A percentile compares a stretch with the other conserved stretches of the same genome.
Evolutionary conservation across 2,113 vertebrate genomes (phyloP).

Genomic region (Sceloporus undulatus): DNA sequence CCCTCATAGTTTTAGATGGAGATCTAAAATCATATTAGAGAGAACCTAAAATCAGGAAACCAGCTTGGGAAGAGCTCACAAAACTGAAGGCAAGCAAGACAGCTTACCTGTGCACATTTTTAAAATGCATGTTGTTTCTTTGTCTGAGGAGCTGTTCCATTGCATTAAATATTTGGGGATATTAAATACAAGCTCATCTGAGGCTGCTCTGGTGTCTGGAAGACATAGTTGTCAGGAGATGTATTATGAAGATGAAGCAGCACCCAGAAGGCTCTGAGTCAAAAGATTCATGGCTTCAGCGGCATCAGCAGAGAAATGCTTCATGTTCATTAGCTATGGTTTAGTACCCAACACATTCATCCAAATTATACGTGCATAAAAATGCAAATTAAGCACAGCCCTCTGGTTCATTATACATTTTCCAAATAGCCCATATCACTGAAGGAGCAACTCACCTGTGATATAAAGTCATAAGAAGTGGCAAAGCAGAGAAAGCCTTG

Average conservation of each 20-base stretch:
- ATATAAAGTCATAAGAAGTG: not conserved
- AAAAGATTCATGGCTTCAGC: constrained; percentile 24
- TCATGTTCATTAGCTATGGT: constrained; percentile 40
- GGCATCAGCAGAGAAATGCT: constrained; percentile 6
- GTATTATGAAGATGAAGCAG: constrained; percentile 17
- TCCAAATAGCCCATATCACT: not conserved
- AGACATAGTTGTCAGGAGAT: constrained; percentile 7
- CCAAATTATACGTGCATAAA: constrained; percentile 41
- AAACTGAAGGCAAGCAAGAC: not conserved
- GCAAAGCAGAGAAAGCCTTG: not conserved
- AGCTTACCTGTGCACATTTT: not conserved
- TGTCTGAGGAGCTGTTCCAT: not conserved
- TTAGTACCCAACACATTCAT: constrained; percentile 22
- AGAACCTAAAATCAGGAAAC: not conserved
- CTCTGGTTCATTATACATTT: constrained; percentile 17
- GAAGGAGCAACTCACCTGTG: constrained; percentile 16
- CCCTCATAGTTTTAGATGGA: not conserved
- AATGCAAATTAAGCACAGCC: constrained; percentile 28
- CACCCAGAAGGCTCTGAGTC: not conserved
- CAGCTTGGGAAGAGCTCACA: not conserved
- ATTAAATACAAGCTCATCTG: not conserved
- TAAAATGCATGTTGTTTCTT: not conserved
- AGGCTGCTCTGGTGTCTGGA: not conserved
- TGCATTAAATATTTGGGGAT: not conserved
- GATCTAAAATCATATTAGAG: not conserved